phyloP scores from a whole-genome alignment of 2,797 vertebrate genomes.

The Delichon dasypus region DNA sequence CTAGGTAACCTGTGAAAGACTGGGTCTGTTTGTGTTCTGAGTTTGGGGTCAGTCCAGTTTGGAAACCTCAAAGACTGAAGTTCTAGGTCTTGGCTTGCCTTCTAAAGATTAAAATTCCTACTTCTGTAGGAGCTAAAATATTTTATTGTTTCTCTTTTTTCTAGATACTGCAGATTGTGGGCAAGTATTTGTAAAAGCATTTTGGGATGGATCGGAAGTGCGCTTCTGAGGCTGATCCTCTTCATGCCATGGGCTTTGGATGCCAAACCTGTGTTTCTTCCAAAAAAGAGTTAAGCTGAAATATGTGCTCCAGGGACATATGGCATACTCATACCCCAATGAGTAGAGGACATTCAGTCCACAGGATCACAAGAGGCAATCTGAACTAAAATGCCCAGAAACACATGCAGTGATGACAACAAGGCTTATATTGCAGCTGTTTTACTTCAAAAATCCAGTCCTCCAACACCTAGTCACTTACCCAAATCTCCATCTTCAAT shows the following conservation, averaged over 20 bases:
- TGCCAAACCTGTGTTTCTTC: not conserved
- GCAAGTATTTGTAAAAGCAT: not conserved
- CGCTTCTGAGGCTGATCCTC: not conserved
- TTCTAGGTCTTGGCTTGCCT: not conserved
- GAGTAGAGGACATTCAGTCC: not conserved
- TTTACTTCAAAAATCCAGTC: not conserved
- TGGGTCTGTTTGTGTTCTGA: not conserved
- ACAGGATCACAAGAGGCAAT: not conserved
- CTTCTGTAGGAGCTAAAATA: not conserved
- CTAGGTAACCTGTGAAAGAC: not conserved
- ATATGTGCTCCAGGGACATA: not conserved
- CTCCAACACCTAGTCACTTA: not conserved
- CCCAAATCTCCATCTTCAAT: not conserved
- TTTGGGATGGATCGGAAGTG: not conserved
- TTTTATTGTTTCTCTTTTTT: not conserved
- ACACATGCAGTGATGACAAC: not conserved
- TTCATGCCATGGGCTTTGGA: not conserved
- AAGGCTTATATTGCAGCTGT: not conserved
- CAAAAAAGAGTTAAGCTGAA: not conserved
- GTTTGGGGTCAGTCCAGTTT: not conserved
- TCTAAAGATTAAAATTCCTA: not conserved
- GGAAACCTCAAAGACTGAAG: not conserved
- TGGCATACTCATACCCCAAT: rapidly evolving
- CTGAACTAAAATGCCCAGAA: not conserved
- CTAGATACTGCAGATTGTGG: not conserved